Conservation (phyloP, 1,140 invertebrate genomes). For the Oryzaephilus surinamensis region DNA sequence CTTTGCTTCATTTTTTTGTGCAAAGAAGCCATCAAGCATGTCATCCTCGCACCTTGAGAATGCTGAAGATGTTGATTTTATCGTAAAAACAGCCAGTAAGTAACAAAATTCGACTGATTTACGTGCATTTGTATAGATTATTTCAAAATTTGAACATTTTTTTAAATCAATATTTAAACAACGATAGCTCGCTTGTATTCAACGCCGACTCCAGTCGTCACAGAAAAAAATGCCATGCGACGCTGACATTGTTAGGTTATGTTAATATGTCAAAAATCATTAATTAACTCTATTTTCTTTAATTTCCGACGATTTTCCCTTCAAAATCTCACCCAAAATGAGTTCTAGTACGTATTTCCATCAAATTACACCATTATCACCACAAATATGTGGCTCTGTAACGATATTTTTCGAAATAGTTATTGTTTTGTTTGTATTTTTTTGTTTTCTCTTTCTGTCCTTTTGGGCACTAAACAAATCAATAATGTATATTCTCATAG, state of each 20-base stretch:
- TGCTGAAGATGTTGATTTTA: slow-evolving; percentile 32
- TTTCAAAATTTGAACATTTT: slow-evolving; percentile 1
- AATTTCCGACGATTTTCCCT: no score
- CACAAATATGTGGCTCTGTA: no score
- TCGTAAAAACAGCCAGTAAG: slow-evolving; percentile 34
- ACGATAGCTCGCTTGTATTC: background rate
- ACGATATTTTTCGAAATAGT: background rate
- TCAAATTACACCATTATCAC: no score
- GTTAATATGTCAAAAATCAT: slow-evolving; percentile 1
- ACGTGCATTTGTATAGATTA: background rate
- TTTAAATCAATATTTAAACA: background rate
- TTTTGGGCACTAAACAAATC: slow-evolving; percentile 10
- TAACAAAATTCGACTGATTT: slow-evolving; percentile 3
- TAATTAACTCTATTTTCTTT: background rate
- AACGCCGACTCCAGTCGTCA: no score
- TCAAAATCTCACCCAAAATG: slow-evolving; percentile 6
- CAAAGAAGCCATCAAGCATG: no score
- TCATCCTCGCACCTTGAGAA: slow-evolving; percentile 2
- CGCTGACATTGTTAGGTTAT: slow-evolving; percentile 13
- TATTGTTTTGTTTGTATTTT: slow-evolving; percentile 3
- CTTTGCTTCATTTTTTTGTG: no score
- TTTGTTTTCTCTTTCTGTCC: slow-evolving; percentile 5
- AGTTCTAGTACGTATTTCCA: slow-evolving; percentile 12
- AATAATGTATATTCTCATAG: slow-evolving; percentile 4
- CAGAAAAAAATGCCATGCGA: background rate